phyloP scores from a whole-genome alignment of 2,888 invertebrate species.

The Limenitis camilla region DNA sequence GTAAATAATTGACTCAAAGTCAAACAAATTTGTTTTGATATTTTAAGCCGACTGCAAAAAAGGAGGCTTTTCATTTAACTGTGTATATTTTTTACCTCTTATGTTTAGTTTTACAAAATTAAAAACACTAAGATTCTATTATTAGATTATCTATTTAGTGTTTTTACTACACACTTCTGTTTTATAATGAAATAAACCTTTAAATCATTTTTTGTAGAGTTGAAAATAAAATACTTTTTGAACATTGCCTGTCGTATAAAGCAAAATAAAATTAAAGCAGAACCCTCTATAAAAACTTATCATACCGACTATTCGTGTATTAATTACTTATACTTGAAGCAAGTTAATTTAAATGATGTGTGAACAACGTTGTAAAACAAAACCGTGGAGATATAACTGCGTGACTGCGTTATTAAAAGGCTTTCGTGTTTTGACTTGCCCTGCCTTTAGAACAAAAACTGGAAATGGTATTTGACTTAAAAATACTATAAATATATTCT shows the following conservation, averaged over 20 bases:
- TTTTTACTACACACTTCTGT: too few species aligned
- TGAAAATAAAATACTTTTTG: conserved; percentile 4
- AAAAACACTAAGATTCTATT: too few species aligned
- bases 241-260: neutral
- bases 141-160: too few species aligned
- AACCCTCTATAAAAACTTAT: neutral
- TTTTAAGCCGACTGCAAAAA: too few species aligned
- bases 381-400: conserved; percentile 45
- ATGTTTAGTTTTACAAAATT: too few species aligned
- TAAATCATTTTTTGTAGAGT: too few species aligned
- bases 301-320: conserved; percentile 14
- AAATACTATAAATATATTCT: too few species aligned
- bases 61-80: too few species aligned
- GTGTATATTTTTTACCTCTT: too few species aligned
- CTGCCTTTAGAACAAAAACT: conserved; percentile 5
- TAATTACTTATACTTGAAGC: conserved; percentile 47
- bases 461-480: neutral
- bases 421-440: conserved; percentile 25
- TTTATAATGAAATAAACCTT: too few species aligned
- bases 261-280: neutral
- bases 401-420: conserved; percentile 57
- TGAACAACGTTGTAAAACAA: conserved; percentile 56
- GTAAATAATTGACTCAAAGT: too few species aligned
- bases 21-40: too few species aligned
- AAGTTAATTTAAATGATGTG: conserved; percentile 46